phyloP scores from a whole-genome alignment of 2,113 vertebrate species.

The human region DNA sequence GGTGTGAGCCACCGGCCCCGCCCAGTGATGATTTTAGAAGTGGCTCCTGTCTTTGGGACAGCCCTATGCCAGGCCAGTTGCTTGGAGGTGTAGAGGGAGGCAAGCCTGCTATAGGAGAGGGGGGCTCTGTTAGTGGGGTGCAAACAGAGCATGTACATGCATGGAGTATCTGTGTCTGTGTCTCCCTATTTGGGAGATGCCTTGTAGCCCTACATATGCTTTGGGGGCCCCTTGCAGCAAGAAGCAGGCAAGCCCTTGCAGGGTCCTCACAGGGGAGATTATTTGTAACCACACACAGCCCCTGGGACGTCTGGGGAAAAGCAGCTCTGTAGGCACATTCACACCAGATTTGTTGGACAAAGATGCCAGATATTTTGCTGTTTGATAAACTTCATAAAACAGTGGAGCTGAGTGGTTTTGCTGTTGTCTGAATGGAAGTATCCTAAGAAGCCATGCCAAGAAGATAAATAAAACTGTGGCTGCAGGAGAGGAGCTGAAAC shows the following conservation, averaged over 20 bases:
- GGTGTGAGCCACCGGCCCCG: no score
- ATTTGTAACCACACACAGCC: not conserved
- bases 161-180: not conserved
- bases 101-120: not conserved
- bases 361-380: slow-evolving; percentile 75
- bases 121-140: not conserved
- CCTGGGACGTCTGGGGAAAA: not conserved
- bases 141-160: not conserved
- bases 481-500: slow-evolving; percentile 66
- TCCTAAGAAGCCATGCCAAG: slow-evolving; percentile 79
- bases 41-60: not conserved
- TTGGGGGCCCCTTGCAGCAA: not conserved
- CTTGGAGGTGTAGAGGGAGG: not conserved
- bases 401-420: slow-evolving; percentile 67
- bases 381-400: slow-evolving; percentile 78
- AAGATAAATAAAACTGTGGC: slow-evolving; percentile 75
- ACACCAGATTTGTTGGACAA: slow-evolving; percentile 65
- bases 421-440: slow-evolving; percentile 69
- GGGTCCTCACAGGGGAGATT: not conserved
- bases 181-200: not conserved
- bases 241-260: not conserved
- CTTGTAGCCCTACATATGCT: slow-evolving; percentile 23
- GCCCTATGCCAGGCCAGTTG: not conserved
- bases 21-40: slow-evolving; percentile 4
- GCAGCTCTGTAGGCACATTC: slow-evolving; percentile 71